Evolutionary conservation across 2,888 invertebrate genomes (phyloP), one percentile per base, ranked within the genome.

Genomic region (Lysandra bellargus): DNA sequence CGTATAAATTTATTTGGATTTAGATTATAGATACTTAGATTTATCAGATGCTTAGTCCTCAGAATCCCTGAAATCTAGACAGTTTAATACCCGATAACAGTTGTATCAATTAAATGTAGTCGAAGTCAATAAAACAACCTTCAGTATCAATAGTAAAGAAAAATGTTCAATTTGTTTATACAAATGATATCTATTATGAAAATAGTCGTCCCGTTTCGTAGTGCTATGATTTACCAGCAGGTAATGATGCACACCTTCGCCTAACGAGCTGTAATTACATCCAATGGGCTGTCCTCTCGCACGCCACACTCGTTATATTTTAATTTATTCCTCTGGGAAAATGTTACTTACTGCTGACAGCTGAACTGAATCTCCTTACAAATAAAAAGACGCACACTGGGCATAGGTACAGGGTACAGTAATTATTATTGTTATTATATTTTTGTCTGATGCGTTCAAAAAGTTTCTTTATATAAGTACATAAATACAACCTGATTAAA

Each of bases 241-340:
- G 64, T 69, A 61, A 61, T 61, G 61, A 61, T 61, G 30, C 30
- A 69, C 69, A 69, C 37, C 5, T 37, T 1, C 33, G 14, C 14
- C 14, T 69, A 69, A 69, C 69, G 69, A 69, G 69, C 69, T 14
- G 69, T 69, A 69, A 69, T 69, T 69, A 69, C 69, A 69, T 23
- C 14, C 37, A 69, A 69, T 69, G 69, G 69, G 14, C 69, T 4
- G 69, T 69, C 69, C 33, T 69, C 69, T 69, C 69, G 69, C 69
- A 69, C 69, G 64, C 64, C 64, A 12, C 30, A 30, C 64, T 69
- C 37, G 69, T 69, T 69, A 69, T 69, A 33, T 33, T 6, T 69
- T 69, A 69, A 69, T 69, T 37, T 69, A 40, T 69, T 69, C 33
- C 69, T 33, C 33, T 33, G 69, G 69, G 69, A 69, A 37, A 69